Percentiles rank a stretch among this genome's conserved stretches.
phyloP scores from a whole-genome alignment of 1,140 invertebrate species.

The Adelges cooleyi region DNA sequence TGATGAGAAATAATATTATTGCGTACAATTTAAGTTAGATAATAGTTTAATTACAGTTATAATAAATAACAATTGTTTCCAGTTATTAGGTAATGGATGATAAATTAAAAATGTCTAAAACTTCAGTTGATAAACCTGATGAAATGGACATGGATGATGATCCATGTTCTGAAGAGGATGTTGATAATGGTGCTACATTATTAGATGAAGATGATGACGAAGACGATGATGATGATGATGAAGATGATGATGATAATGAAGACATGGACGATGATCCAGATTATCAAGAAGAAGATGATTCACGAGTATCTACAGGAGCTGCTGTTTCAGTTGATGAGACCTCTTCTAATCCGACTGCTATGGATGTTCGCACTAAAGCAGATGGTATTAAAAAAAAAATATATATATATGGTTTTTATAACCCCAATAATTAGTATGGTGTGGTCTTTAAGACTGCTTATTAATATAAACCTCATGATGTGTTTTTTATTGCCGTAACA shows the following conservation, averaged over 20 bases:
- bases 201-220: slow-evolving; percentile 14
- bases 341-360: slow-evolving; percentile 14
- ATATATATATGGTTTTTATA: background rate
- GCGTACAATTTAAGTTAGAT: too few species aligned
- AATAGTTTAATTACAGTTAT: background rate
- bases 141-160: slow-evolving; percentile 24
- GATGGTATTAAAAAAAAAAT: background rate
- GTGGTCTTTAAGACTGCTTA: too few species aligned
- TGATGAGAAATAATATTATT: too few species aligned
- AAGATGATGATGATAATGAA: slow-evolving; percentile 24
- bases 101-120: slow-evolving; percentile 19
- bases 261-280: slow-evolving; percentile 25
- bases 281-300: slow-evolving; percentile 25
- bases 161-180: slow-evolving; percentile 11
- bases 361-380: background rate
- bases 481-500: too few species aligned
- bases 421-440: background rate
- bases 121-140: slow-evolving; percentile 19
- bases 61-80: background rate
- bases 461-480: too few species aligned
- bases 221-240: slow-evolving; percentile 8
- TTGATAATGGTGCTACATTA: slow-evolving; percentile 16
- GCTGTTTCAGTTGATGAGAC: slow-evolving; percentile 11
- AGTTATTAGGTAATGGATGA: slow-evolving; percentile 19
- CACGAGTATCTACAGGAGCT: slow-evolving; percentile 4